These are phyloP conservation scores for Argynnis bischoffii DNA, from an alignment of 2,888 invertebrate genomes.

Conservation along the genomic window DNA sequence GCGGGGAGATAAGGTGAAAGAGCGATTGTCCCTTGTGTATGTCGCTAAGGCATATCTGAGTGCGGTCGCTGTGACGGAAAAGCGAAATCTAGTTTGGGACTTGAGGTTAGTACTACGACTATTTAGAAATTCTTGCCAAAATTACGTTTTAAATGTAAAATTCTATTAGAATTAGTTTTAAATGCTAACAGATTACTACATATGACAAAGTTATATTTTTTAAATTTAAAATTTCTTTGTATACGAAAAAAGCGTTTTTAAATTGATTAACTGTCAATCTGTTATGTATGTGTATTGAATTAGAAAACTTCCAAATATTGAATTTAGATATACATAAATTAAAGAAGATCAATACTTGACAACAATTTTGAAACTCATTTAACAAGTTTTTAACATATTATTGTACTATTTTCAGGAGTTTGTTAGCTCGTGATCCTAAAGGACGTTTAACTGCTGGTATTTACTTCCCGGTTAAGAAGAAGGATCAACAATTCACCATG, in stretches of 20 bases:
- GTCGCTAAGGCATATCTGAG: conserved; percentile 90
- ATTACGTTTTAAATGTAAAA: not conserved
- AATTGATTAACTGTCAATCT: no score
- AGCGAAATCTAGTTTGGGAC: conserved; percentile 93
- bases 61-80: conserved; percentile 92
- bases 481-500: conserved; percentile 87
- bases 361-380: not conserved
- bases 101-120: conserved; percentile 70
- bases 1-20: conserved; percentile 83
- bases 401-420: conserved; percentile 80
- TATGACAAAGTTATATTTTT: no score
- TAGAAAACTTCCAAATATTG: not conserved
- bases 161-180: not conserved
- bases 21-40: conserved; percentile 89
- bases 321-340: no score
- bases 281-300: not conserved
- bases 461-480: conserved; percentile 88
- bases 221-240: no score
- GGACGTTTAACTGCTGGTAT: conserved; percentile 92
- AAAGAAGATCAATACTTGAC: no score
- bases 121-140: not conserved
- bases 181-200: not conserved
- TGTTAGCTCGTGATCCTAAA: conserved; percentile 91
- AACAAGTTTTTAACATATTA: not conserved
- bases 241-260: no score